Evolutionary conservation across 1,140 invertebrate genomes (phyloP), one percentile per base, ranked within the genome.

Genomic region (Trichogramma pretiosum): DNA sequence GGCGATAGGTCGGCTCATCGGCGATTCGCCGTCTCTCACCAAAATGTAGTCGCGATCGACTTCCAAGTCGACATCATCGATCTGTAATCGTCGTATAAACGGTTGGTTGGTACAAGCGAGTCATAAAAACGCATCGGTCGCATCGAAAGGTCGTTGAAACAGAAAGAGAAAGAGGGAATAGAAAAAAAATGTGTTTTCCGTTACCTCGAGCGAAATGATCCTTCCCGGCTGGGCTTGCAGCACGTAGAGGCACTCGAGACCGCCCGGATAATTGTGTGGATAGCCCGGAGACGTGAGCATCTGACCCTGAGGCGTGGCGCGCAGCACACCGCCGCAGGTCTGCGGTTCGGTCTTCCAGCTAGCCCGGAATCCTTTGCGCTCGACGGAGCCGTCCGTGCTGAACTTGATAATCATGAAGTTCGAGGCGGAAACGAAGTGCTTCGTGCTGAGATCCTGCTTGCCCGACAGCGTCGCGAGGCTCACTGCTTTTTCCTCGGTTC

Each of bases 391-490:
- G 65, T 98, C 94, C 0, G 91, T 88, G 54, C 87, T 88, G 72
- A 98, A 98, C 69, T 94, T 95, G 50, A 98, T 83, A 47, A 96
- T 93, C 90, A 98, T 96, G 56, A 97, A 94, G 67, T 98, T 98
- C 13, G 91, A 93, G 14, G 91, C 93, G 1, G 93, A 94, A 4
- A 92, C 88, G 67, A 88, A 94, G 3, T 88, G 79, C 61, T 85
- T 85, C 48, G 79, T 85, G 33, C 84, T 81, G 40, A 90, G 63
- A 63, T 91, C 84, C 65, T 87, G 80, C 69, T 87, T 84, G 46
- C 93, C 93, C 9, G 93, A 96, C 7, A 98, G 67, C 1, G 90
- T 94, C 0, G 88, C 89, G 50, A 97, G 71, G 53, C 88, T 91
- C 3, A 92, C 85, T 13, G 91, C 87, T 56, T 93, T 89, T 48